Conservation (phyloP, 2,888 invertebrate genomes). For the Brassicogethes aeneus region DNA sequence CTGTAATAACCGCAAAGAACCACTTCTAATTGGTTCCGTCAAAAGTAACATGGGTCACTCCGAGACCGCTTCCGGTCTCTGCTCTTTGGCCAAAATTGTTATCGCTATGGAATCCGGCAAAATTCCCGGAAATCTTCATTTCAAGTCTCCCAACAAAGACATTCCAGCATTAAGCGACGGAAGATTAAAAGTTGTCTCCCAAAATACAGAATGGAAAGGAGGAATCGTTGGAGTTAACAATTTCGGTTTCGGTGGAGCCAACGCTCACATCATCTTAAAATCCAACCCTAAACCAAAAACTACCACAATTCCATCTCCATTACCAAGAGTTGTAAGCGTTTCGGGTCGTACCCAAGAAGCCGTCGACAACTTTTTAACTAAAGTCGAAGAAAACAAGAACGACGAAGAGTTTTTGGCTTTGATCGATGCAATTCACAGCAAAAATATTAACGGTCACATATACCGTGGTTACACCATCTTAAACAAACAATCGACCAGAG, state of each 20-base stretch:
- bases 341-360: slow-evolving; percentile 83
- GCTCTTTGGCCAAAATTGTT: slow-evolving; percentile 83
- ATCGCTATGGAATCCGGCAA: slow-evolving; percentile 87
- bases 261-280: slow-evolving; percentile 85
- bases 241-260: slow-evolving; percentile 97
- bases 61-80: slow-evolving; percentile 87
- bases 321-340: slow-evolving; percentile 63
- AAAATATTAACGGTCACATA: slow-evolving; percentile 64
- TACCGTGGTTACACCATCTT: slow-evolving; percentile 75
- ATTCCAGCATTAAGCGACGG: slow-evolving; percentile 89
- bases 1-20: slow-evolving; percentile 69
- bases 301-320: slow-evolving; percentile 45
- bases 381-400: slow-evolving; percentile 49
- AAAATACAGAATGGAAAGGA: slow-evolving; percentile 77
- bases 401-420: slow-evolving; percentile 71
- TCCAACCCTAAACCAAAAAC: slow-evolving; percentile 65
- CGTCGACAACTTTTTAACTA: slow-evolving; percentile 56
- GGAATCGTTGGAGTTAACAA: slow-evolving; percentile 92
- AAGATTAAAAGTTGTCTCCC: slow-evolving; percentile 79
- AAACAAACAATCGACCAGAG: slow-evolving; percentile 45
- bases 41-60: slow-evolving; percentile 99
- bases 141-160: slow-evolving; percentile 73
- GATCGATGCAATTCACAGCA: slow-evolving; percentile 63
- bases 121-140: slow-evolving; percentile 91
- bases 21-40: slow-evolving; percentile 88